Conservation (phyloP, 1,140 invertebrate genomes). For the Anastrepha obliqua region DNA sequence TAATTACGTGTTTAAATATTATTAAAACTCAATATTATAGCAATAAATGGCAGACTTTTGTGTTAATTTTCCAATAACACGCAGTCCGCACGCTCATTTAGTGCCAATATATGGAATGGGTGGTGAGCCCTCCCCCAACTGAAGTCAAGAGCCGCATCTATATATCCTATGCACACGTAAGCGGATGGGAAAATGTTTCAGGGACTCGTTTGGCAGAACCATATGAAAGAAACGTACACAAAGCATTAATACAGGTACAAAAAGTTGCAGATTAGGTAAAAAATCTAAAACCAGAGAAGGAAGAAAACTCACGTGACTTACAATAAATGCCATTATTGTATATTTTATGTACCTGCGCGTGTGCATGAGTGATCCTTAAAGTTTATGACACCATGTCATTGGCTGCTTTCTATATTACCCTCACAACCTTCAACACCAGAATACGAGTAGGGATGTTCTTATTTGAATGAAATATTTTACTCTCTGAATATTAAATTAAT, state of each 20-base stretch:
- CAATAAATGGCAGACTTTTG: not conserved
- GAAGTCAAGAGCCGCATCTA: not conserved
- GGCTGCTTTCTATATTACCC: not conserved
- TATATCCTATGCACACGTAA: not conserved
- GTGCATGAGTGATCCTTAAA: not conserved
- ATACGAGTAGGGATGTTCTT: not conserved
- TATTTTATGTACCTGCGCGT: not conserved
- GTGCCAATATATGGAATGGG: not conserved
- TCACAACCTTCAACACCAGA: not conserved
- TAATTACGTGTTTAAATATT: not conserved
- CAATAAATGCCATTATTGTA: not conserved
- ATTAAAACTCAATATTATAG: conserved; percentile 12
- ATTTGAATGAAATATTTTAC: not conserved
- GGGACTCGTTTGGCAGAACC: not conserved
- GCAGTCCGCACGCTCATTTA: not conserved
- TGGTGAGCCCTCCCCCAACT: not conserved
- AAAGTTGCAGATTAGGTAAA: not conserved
- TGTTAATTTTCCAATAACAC: conserved; percentile 4
- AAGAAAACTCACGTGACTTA: not conserved
- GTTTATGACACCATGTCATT: not conserved
- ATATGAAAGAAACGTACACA: too few species aligned
- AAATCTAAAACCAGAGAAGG: not conserved
- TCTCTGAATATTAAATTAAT: too few species aligned
- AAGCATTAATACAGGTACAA: too few species aligned
- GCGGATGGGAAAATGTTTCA: not conserved